A percentile compares a stretch with the other conserved stretches of the same genome.
phyloP scores from a whole-genome alignment of 2,888 invertebrate species.

The Choristoneura rosaceana region DNA sequence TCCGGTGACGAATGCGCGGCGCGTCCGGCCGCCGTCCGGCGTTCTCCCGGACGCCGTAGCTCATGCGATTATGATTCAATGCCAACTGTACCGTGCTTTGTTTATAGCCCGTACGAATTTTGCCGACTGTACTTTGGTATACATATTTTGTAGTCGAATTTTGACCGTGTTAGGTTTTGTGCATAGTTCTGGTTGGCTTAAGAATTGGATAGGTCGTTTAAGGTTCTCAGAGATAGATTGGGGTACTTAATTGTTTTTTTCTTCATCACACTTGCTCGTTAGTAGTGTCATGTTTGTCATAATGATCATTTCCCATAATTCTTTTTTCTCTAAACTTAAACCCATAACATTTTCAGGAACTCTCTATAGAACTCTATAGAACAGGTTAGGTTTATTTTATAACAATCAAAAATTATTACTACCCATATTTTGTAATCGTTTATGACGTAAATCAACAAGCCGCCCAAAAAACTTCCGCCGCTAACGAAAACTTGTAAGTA shows the following conservation, averaged over 20 bases:
- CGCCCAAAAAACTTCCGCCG: neutral
- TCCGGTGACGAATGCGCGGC: conserved; percentile 25
- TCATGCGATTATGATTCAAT: conserved; percentile 11
- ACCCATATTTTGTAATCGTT: too few species aligned
- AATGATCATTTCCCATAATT: too few species aligned
- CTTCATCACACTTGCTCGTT: neutral
- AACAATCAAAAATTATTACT: too few species aligned
- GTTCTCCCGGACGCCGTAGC: neutral
- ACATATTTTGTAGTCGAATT: neutral
- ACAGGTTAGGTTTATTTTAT: too few species aligned
- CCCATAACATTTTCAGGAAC: too few species aligned
- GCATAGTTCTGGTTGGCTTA: neutral
- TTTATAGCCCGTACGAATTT: neutral
- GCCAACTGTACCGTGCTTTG: conserved; percentile 4
- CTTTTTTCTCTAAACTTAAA: too few species aligned
- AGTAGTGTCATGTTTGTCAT: too few species aligned
- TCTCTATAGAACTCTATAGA: too few species aligned
- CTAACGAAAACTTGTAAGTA: neutral
- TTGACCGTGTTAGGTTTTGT: neutral
- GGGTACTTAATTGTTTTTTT: neutral
- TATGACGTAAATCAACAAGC: too few species aligned
- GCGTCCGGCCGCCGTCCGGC: conserved; percentile 14
- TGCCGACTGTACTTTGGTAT: neutral
- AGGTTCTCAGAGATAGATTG: neutral
- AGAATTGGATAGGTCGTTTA: neutral